These are phyloP conservation scores for western clawed frog (Xenopus tropicalis) DNA, from an alignment of 2,113 vertebrate species.

Conservation along the genomic window UCB_Xtro_10.0 CM004446.2:42288001-42288500, in stretches of 20 bases:
- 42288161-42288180: slow-evolving; percentile 38
- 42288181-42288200: slow-evolving; percentile 29
- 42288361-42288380: slow-evolving; percentile 62
- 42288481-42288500: slow-evolving; percentile 98
- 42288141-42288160: slow-evolving; percentile 37
- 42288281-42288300: slow-evolving; percentile 96
- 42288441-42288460: slow-evolving; percentile 86
- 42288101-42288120: slow-evolving; percentile 41
- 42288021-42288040: slow-evolving; percentile 70
- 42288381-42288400: slow-evolving; percentile 66
- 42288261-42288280: slow-evolving; percentile 78
- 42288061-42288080: slow-evolving; percentile 57
- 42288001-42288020: slow-evolving; percentile 80
- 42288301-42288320: slow-evolving; percentile 92
- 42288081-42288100: slow-evolving; percentile 49
- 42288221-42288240: slow-evolving; percentile 60
- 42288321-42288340: slow-evolving; percentile 82
- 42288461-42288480: slow-evolving; percentile 95
- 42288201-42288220: slow-evolving; percentile 45
- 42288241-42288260: slow-evolving; percentile 89
- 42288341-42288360: slow-evolving; percentile 60
- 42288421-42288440: slow-evolving; percentile 82
- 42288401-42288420: slow-evolving; percentile 81
- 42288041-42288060: slow-evolving; percentile 64
- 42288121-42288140: slow-evolving; percentile 24